A percentile compares a stretch with the other conserved stretches of the same genome.
Evolutionary conservation across 2,113 vertebrate genomes (phyloP).

Genomic region (Urocolius indicus): DNA sequence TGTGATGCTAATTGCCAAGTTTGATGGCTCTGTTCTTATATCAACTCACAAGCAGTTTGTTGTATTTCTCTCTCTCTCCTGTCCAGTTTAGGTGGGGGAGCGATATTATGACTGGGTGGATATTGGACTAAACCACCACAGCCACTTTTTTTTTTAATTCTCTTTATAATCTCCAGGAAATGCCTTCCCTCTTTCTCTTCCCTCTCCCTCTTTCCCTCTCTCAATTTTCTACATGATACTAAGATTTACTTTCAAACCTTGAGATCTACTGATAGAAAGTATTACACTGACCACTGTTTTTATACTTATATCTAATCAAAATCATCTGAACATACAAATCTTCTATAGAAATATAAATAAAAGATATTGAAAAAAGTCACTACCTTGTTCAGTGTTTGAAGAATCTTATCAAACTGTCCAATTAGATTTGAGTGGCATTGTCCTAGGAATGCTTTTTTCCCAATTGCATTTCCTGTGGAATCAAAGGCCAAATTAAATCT

Average conservation of each 20-base stretch:
- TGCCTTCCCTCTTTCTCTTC: background rate
- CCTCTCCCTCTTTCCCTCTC: background rate
- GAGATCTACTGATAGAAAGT: background rate
- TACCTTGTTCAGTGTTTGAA: background rate
- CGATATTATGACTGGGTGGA: too few relatives aligned
- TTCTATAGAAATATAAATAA: background rate
- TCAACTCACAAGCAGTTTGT: too few relatives aligned
- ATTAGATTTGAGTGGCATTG: background rate
- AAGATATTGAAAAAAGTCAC: background rate
- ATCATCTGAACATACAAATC: background rate
- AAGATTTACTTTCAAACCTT: background rate
- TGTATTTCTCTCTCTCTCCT: too few relatives aligned
- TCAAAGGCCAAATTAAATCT: background rate
- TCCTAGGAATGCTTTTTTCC: background rate
- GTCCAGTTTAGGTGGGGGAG: too few relatives aligned
- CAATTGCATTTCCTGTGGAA: background rate
- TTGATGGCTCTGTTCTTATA: too few relatives aligned
- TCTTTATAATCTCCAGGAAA: background rate
- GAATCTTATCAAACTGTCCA: background rate
- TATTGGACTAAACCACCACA: too few relatives aligned
- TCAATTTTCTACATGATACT: background rate
- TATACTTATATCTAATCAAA: background rate
- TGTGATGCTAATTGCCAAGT: too few relatives aligned
- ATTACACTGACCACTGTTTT: background rate
- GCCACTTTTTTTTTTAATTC: too few relatives aligned